These are phyloP conservation scores for Luperina testacea DNA, from an alignment of 2,888 invertebrate species.

Conservation along the genomic window DNA sequence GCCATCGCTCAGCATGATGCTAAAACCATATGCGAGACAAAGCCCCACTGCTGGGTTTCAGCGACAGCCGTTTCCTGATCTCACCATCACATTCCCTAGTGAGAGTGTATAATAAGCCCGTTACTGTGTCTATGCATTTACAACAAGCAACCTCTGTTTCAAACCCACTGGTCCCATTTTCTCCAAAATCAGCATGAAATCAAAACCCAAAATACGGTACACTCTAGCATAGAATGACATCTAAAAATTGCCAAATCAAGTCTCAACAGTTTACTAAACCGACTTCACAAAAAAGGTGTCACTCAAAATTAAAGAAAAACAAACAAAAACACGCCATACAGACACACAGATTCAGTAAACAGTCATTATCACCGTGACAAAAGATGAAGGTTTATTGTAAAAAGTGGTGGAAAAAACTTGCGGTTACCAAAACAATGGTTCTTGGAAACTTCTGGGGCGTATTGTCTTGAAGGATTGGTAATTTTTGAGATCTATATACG, in stretches of 20 bases:
- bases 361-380: constrained; percentile 79
- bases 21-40: not conserved
- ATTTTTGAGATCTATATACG: constrained; percentile 72
- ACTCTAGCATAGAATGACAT: not conserved
- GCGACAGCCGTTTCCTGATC: not conserved
- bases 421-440: constrained; percentile 81
- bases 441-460: constrained; percentile 73
- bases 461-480: constrained; percentile 78
- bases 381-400: constrained; percentile 64
- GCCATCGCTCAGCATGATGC: not conserved
- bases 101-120: not conserved
- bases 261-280: constrained; percentile 14
- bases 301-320: constrained; percentile 57
- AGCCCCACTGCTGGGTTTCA: not conserved
- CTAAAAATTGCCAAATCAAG: constrained; percentile 52
- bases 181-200: constrained; percentile 36
- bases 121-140: not conserved
- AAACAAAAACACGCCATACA: constrained; percentile 59
- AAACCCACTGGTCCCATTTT: not conserved
- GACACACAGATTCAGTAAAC: constrained; percentile 51
- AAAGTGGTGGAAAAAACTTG: constrained; percentile 67
- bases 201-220: not conserved
- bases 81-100: not conserved
- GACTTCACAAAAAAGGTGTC: constrained; percentile 55
- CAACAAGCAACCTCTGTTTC: not conserved